phyloP scores from a whole-genome alignment of 2,888 invertebrate species.

The Metallyticus violacea region DNA sequence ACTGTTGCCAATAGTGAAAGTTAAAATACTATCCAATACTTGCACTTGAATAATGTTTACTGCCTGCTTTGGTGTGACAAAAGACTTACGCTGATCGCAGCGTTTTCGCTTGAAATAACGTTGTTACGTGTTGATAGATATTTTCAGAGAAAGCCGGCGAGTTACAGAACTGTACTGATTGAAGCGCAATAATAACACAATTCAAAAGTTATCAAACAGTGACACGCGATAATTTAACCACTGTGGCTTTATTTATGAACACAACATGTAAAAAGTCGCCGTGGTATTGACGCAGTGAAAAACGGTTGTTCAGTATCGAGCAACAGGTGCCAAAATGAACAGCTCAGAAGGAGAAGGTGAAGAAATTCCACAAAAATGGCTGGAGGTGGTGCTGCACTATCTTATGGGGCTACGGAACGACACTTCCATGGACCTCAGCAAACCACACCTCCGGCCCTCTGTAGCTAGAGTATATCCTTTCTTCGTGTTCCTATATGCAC shows the following conservation, averaged over 20 bases:
- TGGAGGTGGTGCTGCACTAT: constrained; percentile 43
- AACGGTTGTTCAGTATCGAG: no score
- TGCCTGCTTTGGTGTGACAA: not conserved
- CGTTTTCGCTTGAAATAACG: not conserved
- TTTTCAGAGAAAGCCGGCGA: not conserved
- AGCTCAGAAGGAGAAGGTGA: constrained; percentile 21
- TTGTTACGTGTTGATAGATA: not conserved
- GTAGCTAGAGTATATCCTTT: constrained; percentile 57
- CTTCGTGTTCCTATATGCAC: constrained; percentile 60
- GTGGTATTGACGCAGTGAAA: not conserved
- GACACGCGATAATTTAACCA: no score
- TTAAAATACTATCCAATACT: no score
- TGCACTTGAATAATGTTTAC: no score
- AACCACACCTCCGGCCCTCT: constrained; percentile 59
- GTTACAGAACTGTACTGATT: not conserved
- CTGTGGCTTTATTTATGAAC: not conserved
- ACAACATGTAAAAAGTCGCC: no score
- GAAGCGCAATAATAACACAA: not conserved
- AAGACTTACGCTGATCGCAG: not conserved
- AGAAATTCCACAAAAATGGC: constrained; percentile 40
- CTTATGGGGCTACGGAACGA: constrained; percentile 45
- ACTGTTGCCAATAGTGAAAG: no score
- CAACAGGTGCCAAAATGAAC: not conserved
- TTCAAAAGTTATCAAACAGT: not conserved
- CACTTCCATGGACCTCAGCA: constrained; percentile 52